phyloP scores from a whole-genome alignment of 2,113 vertebrate species.

The Gobio gobio region DNA sequence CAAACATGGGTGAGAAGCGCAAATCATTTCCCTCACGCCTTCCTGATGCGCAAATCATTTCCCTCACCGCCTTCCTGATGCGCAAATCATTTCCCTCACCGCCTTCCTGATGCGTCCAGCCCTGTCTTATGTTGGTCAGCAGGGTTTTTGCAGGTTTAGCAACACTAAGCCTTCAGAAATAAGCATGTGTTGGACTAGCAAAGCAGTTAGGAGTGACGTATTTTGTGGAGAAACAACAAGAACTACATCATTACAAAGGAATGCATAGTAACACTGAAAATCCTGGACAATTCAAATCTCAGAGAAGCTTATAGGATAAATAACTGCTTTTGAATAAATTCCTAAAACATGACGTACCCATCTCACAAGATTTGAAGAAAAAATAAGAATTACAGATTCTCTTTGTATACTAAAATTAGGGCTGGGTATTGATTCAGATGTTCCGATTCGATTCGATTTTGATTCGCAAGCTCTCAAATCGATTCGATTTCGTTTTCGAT shows the following conservation, averaged over 20 bases:
- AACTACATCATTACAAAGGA: slow-evolving; percentile 14
- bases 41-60: neutral
- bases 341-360: neutral
- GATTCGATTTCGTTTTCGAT: no score
- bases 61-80: neutral
- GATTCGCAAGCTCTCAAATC: no score
- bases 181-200: neutral
- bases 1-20: slow-evolving; percentile 83
- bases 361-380: no score
- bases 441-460: no score
- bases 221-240: neutral
- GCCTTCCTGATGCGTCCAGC: neutral
- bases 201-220: neutral
- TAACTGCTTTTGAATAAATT: neutral
- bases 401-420: no score
- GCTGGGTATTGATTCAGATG: no score
- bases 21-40: neutral
- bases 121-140: neutral
- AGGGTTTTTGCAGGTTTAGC: neutral
- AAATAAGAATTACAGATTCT: no score
- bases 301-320: slow-evolving; percentile 22
- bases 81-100: neutral
- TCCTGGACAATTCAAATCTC: neutral
- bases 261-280: neutral
- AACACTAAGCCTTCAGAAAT: neutral